phyloP scores from a whole-genome alignment of 2,113 vertebrate genomes.

The Gulo gulo region DNA sequence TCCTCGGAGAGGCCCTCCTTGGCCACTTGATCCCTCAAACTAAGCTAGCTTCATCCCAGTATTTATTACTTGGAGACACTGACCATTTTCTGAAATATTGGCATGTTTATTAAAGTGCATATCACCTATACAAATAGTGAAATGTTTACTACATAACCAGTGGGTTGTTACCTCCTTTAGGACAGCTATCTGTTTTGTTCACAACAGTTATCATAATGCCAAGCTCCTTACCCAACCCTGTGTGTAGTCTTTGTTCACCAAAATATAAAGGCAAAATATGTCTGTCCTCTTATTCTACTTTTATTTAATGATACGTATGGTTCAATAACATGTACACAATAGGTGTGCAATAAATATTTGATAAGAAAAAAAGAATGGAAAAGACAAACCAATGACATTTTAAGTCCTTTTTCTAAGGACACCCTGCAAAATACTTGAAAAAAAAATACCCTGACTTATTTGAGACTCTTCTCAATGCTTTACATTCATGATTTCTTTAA shows the following conservation, averaged over 20 bases:
- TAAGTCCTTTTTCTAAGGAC: background rate
- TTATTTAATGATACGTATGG: background rate
- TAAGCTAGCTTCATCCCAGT: background rate
- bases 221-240: background rate
- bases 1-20: background rate
- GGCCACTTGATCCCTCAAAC: background rate
- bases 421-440: background rate
- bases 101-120: background rate
- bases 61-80: background rate
- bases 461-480: background rate
- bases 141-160: background rate
- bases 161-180: background rate
- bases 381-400: background rate
- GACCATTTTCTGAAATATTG: background rate
- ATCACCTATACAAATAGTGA: background rate
- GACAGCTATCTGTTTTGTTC: background rate
- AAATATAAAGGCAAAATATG: background rate
- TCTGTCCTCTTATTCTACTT: background rate
- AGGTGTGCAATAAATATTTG: background rate
- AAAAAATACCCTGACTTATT: background rate
- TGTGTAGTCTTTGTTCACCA: background rate
- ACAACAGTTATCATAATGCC: background rate
- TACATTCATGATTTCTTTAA: conserved; percentile 5
- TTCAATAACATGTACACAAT: background rate
- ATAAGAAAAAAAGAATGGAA: background rate